Base-by-base conservation (phyloP, 2,113 vertebrate genomes). In the Cacatua alba region DNA sequence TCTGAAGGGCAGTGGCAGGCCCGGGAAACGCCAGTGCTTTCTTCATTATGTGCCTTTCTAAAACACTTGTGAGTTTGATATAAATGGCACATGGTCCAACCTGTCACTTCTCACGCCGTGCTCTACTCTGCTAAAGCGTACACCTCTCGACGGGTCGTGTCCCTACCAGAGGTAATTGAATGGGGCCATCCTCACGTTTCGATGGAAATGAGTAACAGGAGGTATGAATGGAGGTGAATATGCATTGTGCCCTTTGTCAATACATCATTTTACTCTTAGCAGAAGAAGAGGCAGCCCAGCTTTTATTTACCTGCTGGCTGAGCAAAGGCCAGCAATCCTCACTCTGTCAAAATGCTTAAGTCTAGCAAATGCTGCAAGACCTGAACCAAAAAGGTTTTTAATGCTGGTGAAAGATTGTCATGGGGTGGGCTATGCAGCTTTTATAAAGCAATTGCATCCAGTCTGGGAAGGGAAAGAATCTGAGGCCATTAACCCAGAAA, bases 251-350 rank as follows among this genome's bases (percentile, higher is more conserved):
- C 90, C 95, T 71, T 86, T 88, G 92, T 91, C 94, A 79, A 53
- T 86, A 43, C 88, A 71, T 95, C 95, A 94, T 86, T 86, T 95
- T 37, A 82, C 72, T 82, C 94, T 26, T 2, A 65, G 88, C 59
- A 89, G 48, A 89, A 87, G 65, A 88, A 93, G 86, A 71, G 35
- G 53, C 72, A 92, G 62, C n/a, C 11, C 7, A 71, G 89, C 88
- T 96, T 88, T 96, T 93, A 96, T 94, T 96, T 94, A 93, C 95
- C 95, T 93, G 8, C 65, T 65, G 77, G 33, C 83, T 82, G 92
- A 95, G 96, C 91, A 96, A 94, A 96, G 92, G 94, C 88, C 90
- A 92, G 8, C 88, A 79, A 11, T 33, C 74, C 69, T 26, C 86
- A 88, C 88, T 96, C 88, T 89, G 88, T 94, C 92, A 95, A 79